Base-by-base conservation (phyloP, 2,797 vertebrate genomes). In the Nothura maculosa region DNA sequence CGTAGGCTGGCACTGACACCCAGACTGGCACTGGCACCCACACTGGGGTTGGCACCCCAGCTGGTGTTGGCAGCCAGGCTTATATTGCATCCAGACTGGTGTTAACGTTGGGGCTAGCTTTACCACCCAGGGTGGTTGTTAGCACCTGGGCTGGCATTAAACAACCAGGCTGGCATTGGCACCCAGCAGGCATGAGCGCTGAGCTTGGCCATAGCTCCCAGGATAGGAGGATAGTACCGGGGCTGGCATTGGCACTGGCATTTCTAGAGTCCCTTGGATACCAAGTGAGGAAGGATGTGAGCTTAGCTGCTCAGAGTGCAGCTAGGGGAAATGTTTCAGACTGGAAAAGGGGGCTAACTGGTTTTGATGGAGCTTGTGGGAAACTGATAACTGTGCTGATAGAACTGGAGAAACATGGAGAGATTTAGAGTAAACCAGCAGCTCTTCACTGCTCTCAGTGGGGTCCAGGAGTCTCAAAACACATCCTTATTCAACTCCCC, bases 311-410 rank as follows among this genome's bases (percentile, higher is more conserved):
- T 19, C 54, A n/a, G 54, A 30, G 54, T n/a, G 54, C 54, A 19
- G 18, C 54, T 12, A 55, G 54, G 30, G 54, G 18, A 55, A 55
- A 20, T 12, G 30, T 20, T 0, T 43, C 58, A 79, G 68, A 18
- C 36, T 43, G 12, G n/a, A 24, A 47, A 62, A 78, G 25, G 14
- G 12, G 2, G 66, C 73, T 34, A 19, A 30, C 5, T 74, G 66
- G 32, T 13, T 60, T 54, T 84, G 40, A 30, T 69, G 40, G 58
- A 78, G 25, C 34, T 62, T 62, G 32, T 22, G 47, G 30, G 58
- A 70, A 52, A 79, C 30, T 12, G 14, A 2, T 21, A 64, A 40
- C 0, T 0, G 42, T 21, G 30, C 30, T 62, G 47, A 27, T 2
- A 40, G 36, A 58, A 60, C 67, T 85, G 45, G 69, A 63, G 68